Conservation (phyloP, 1,140 invertebrate genomes). For the Glossosoma conforme region DNA sequence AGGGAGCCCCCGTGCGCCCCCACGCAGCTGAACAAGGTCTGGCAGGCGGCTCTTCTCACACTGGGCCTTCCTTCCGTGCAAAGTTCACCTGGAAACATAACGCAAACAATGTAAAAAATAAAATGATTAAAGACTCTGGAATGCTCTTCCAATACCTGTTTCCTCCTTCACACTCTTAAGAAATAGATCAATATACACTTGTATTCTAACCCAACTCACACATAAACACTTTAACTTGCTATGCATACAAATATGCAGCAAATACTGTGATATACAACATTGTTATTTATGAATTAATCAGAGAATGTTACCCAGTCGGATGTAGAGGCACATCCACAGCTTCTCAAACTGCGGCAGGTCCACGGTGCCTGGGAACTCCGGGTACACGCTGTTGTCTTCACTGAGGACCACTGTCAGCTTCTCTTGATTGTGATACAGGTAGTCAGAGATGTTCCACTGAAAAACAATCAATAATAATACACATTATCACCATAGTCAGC, state of each 20-base stretch:
- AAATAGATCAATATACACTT: no score
- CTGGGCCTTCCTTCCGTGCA: constrained; percentile 94
- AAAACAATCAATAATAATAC: constrained; percentile 3
- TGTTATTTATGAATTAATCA: no score
- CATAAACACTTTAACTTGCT: no score
- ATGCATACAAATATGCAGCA: no score
- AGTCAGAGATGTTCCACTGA: constrained; percentile 97
- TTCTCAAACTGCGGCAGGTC: constrained; percentile 88
- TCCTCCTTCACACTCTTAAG: no score
- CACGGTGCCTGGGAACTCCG: constrained; percentile 76
- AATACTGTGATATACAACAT: no score
- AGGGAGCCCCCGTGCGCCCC: constrained; percentile 89
- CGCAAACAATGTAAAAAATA: no score
- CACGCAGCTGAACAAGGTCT: constrained; percentile 97
- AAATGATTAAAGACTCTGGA: no score
- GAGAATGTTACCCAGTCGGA: constrained; percentile 68
- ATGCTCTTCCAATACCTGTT: no score
- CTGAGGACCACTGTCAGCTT: constrained; percentile 70
- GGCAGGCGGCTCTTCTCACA: constrained; percentile 95
- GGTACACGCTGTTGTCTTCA: constrained; percentile 67
- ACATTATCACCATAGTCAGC: no score
- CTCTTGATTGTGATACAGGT: constrained; percentile 92
- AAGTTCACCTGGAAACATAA: constrained; percentile 64
- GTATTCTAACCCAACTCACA: no score
- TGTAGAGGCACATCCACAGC: constrained; percentile 94